These are phyloP conservation scores for Ptychoptera albimana DNA, from an alignment of 2,888 invertebrate species.

Conservation along the genomic window DNA sequence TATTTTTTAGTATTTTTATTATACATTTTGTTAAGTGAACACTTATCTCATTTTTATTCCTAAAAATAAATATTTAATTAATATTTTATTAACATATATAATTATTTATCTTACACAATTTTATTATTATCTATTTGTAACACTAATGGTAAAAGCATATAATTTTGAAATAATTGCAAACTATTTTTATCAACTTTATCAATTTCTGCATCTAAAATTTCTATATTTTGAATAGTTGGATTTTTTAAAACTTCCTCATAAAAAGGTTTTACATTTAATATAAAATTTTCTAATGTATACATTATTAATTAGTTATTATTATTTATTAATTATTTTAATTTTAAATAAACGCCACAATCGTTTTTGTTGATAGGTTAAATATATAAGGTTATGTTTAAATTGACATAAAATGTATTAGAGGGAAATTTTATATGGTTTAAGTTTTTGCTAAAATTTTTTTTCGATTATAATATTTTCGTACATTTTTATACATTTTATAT, in stretches of 20 bases:
- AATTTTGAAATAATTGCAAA: conserved; percentile 22
- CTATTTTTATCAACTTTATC: conserved; percentile 18
- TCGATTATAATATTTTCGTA: no score
- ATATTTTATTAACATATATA: not conserved
- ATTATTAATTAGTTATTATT: not conserved
- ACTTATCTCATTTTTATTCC: conserved; percentile 22
- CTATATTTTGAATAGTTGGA: conserved; percentile 17
- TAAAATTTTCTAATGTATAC: conserved; percentile 12
- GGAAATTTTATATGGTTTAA: no score
- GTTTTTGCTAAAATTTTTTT: no score
- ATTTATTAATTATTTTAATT: no score
- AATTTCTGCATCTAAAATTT: conserved; percentile 17
- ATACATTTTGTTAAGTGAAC: conserved; percentile 20
- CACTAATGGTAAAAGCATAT: conserved; percentile 24
- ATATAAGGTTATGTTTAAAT: no score
- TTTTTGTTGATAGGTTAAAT: no score
- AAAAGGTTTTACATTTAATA: conserved; percentile 21
- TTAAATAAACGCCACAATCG: no score
- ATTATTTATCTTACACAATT: conserved; percentile 15
- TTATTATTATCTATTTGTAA: conserved; percentile 22
- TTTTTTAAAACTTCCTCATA: conserved; percentile 21
- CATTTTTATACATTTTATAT: not conserved
- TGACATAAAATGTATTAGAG: no score
- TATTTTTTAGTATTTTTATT: conserved; percentile 18
- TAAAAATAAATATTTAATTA: conserved; percentile 10